These are phyloP conservation scores for Tenthredo scrophulariae DNA, from an alignment of 2,888 invertebrate species.

Conservation along the genomic window DNA sequence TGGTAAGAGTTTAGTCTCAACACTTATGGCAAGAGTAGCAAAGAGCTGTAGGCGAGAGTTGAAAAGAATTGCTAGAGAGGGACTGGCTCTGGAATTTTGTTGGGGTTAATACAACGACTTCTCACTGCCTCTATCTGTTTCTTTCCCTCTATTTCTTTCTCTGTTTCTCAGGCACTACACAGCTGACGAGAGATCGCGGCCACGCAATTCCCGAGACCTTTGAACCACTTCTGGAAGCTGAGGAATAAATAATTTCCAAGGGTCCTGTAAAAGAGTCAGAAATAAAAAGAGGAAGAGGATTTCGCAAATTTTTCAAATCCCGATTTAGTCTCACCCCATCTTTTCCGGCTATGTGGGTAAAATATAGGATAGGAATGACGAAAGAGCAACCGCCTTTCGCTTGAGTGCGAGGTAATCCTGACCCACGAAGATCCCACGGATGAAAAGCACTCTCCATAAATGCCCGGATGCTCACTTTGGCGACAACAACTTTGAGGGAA, in stretches of 20 bases:
- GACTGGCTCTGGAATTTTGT: constrained; percentile 72
- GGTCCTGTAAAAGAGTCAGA: not conserved
- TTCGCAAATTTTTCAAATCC: not conserved
- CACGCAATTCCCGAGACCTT: constrained; percentile 67
- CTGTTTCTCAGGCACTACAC: not conserved
- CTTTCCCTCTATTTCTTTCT: not conserved
- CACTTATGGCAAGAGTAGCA: constrained; percentile 53
- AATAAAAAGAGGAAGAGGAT: not conserved
- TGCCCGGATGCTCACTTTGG: constrained; percentile 40
- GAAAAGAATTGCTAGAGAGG: constrained; percentile 72
- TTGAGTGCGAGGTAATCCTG: constrained; percentile 34
- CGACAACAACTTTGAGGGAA: constrained; percentile 44
- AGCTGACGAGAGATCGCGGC: constrained; percentile 58
- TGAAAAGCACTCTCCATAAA: constrained; percentile 37
- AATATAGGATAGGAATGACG: not conserved
- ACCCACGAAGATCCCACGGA: constrained; percentile 19
- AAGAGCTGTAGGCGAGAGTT: constrained; percentile 70
- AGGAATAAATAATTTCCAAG: constrained; percentile 29
- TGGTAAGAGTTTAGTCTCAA: constrained; percentile 48
- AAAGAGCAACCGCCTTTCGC: constrained; percentile 42
- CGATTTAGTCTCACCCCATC: constrained; percentile 14
- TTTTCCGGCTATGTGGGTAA: not conserved
- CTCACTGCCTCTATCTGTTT: constrained; percentile 26
- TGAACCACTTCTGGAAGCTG: constrained; percentile 57
- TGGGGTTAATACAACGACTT: constrained; percentile 71